Evolutionary conservation across 2,113 vertebrate species (phyloP).

Genomic region (Bos javanicus): DNA sequence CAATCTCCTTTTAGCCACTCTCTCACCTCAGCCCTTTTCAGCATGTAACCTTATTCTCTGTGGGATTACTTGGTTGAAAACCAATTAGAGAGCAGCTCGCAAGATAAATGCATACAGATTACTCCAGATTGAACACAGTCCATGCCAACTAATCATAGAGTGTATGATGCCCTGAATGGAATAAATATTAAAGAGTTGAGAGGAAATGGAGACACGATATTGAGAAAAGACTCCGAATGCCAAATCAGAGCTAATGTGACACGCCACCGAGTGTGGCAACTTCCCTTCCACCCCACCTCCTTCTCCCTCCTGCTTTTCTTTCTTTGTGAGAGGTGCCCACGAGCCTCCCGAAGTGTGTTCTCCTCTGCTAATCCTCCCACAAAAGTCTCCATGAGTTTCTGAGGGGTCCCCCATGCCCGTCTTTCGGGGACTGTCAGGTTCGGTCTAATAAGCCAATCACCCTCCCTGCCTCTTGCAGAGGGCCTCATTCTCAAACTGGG

Average conservation of each 20-base stretch:
- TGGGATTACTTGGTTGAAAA: constrained; percentile 86
- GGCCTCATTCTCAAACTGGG: constrained; percentile 49
- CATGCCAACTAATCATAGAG: constrained; percentile 80
- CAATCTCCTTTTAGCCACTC: constrained; percentile 80
- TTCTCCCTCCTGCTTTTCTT: not conserved
- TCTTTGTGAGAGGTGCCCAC: constrained; percentile 74
- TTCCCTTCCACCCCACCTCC: constrained; percentile 31
- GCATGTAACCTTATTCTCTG: constrained; percentile 84
- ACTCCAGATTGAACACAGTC: constrained; percentile 80
- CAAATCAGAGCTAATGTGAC: constrained; percentile 74
- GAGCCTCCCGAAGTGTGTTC: constrained; percentile 72
- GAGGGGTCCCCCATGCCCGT: constrained; percentile 58
- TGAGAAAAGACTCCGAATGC: constrained; percentile 64
- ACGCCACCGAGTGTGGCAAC: constrained; percentile 75
- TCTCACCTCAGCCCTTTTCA: constrained; percentile 85
- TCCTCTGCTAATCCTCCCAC: constrained; percentile 66
- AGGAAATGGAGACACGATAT: constrained; percentile 74
- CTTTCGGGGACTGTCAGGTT: constrained; percentile 67
- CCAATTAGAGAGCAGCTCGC: constrained; percentile 84
- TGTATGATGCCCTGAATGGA: constrained; percentile 79
- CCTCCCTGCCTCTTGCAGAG: constrained; percentile 25
- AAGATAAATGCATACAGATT: constrained; percentile 85
- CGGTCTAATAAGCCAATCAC: constrained; percentile 55
- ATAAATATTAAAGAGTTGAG: constrained; percentile 81
- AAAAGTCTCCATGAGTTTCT: constrained; percentile 69